A percentile compares a stretch with the other conserved stretches of the same genome.
These are phyloP conservation scores for Hippopotamyrus pictus DNA, from an alignment of 2,797 vertebrate species.

Conservation along the genomic window DNA sequence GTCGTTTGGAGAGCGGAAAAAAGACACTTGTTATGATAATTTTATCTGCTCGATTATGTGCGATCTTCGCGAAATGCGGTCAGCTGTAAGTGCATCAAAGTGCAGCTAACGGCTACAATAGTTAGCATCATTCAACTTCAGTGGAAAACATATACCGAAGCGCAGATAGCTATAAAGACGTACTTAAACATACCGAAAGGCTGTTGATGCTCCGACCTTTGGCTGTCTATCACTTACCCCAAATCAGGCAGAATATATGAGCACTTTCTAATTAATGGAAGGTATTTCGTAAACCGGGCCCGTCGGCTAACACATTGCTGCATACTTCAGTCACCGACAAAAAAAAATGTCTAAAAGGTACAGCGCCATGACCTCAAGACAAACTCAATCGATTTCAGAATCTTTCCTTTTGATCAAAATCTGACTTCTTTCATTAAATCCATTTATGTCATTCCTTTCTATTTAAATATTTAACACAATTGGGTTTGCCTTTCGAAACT, in stretches of 20 bases:
- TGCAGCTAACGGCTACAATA: neutral
- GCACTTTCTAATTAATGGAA: constrained; percentile 33
- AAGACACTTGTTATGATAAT: neutral
- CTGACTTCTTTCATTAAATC: neutral
- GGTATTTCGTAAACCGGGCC: constrained; percentile 41
- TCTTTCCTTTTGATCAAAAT: neutral
- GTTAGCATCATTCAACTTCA: neutral
- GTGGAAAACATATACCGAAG: neutral
- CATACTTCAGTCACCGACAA: constrained; percentile 59
- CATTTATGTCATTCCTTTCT: neutral
- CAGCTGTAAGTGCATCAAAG: neutral
- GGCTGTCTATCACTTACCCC: constrained; percentile 44
- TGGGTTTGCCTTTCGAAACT: neutral
- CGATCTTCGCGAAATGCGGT: neutral
- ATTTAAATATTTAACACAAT: neutral
- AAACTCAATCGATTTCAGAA: constrained; percentile 31
- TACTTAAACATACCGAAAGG: neutral
- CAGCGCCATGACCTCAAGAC: constrained; percentile 57
- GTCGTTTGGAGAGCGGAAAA: neutral
- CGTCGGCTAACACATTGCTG: constrained; percentile 59
- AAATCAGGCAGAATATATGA: constrained; percentile 29
- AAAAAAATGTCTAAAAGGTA: constrained; percentile 40
- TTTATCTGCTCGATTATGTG: neutral
- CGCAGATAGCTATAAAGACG: neutral
- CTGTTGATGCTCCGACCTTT: neutral